A percentile compares a stretch with the other conserved stretches of the same genome.
phyloP scores from a whole-genome alignment of 92 coral and sea anemone species.

The Umimayanthus kanabou region DNA sequence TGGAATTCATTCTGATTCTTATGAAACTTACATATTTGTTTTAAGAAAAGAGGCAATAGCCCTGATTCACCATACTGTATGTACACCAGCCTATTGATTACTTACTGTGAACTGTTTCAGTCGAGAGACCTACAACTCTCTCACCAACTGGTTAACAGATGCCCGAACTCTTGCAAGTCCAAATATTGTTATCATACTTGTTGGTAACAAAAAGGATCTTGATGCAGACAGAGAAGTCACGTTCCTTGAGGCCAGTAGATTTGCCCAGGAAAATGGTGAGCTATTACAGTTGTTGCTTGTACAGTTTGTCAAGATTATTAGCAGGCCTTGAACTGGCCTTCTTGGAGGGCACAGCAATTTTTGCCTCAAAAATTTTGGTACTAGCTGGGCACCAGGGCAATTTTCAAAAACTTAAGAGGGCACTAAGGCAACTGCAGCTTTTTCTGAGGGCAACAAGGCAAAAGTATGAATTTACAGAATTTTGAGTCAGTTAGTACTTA shows the following conservation, averaged over 20 bases:
- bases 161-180: constrained; percentile 99
- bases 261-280: constrained; percentile 99
- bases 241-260: constrained; percentile 98
- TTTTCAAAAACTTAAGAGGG: too few species aligned
- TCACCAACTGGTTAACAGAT: constrained; percentile 99
- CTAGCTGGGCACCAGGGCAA: too few species aligned
- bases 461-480: too few species aligned
- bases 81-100: neutral
- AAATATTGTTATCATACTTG: constrained; percentile 94
- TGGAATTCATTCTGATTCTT: neutral
- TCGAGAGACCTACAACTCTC: constrained; percentile 98
- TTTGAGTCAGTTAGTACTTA: too few species aligned
- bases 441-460: too few species aligned
- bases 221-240: constrained; percentile 99
- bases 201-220: constrained; percentile 97
- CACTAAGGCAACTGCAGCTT: too few species aligned
- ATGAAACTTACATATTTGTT: neutral
- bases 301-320: neutral
- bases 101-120: constrained; percentile 47
- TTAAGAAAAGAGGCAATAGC: neutral
- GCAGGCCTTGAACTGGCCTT: too few species aligned
- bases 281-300: neutral
- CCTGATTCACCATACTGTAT: neutral
- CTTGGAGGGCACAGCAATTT: too few species aligned
- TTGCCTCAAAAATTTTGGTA: too few species aligned